Base-by-base conservation (phyloP, 2,888 invertebrate species). In the Melanargia galathea region DNA sequence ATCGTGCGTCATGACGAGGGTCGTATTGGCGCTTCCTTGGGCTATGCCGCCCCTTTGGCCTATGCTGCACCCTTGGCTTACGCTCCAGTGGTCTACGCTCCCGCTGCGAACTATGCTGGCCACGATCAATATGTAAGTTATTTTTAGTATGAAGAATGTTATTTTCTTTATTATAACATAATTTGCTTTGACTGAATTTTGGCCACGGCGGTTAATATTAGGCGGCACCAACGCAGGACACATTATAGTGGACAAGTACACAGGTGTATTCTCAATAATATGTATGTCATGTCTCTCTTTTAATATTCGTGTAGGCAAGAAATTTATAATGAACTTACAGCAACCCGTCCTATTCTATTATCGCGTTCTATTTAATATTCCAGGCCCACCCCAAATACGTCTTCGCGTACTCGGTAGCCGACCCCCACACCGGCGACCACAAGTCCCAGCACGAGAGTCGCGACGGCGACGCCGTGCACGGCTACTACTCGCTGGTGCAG, bases 401-500 rank as follows among this genome's bases (percentile, higher is more conserved):
- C 72, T 93, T 91, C 81, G 92, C 92, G 46, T 93, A 93, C 79
- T 92, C 92, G 66, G 93, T 93, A 45, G 86, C 90, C 61, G 93
- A 93, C 73, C 90, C 92, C 24, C 90, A 92, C 74, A 93, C 93
- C 63, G 93, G 93, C 1, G 93, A 93, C 78, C 90, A 92, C 78
- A 91, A 91, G 77, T 88, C 89, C 7, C 90, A 90, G 30, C 13
- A 38, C 35, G 35, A 38, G 35, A 38, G 13, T 13, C 13, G 35
- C 13, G 35, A 38, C 35, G 13, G 35, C 11, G 35, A 38, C 35
- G 13, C 13, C 13, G 13, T 38, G 35, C 35, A 38, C 35, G 35
- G 35, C n/a, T 38, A 38, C 35, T 38, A 38, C 35, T 38, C 35
- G 13, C 35, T 38, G 35, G 2, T 38, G 35, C 35, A 38, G 13